Evolutionary conservation across 2,888 invertebrate genomes (phyloP), one percentile per base, ranked within the genome.

Genomic region (Melitaea athalia): DNA sequence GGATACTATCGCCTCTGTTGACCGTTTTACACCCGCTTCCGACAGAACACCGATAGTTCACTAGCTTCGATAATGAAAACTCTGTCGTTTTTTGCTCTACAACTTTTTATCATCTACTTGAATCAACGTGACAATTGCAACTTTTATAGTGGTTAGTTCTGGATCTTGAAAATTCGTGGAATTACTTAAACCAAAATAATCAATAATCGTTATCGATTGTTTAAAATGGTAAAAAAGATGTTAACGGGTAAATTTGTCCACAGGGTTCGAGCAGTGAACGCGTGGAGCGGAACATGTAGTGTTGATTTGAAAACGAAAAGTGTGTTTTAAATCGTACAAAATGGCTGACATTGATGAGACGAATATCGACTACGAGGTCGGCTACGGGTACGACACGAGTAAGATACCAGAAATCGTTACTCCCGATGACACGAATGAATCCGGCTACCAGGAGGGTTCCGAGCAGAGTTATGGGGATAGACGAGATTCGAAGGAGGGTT

Each of bases 371-470:
- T 91, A 89, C 67, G 88, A 90, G 57, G 85, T 85, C 77, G 88
- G 85, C 63, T 91, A 87, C 83, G 88, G 87, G 45, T 88, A 84
- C 81, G 88, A 89, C 70, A 80, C 81, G 72, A 85, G 87, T 10
- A 91, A 91, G 72, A 89, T 91, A 69, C 91, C 92, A n/a, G 90
- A 91, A 62, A 92, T 92, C 71, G 85, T 91, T 5, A 87, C 91
- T 0, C 86, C 90, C 0, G 92, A 92, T 38, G 92, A 92, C 59
- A 91, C 92, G 90, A 91, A 87, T 78, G 92, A 92, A 74, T 91
- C 90, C 2, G 92, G 92, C 1, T 92, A 91, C 66, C 91, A 91
- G 72, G 92, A 91, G 74, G 91, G 91, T 0, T 92, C 92, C 3
- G 92, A 92, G 76, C 84, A 85, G 77, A 92, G 92, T 71, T 92